A percentile compares a stretch with the other conserved stretches of the same genome.
phyloP scores from a whole-genome alignment of 2,113 vertebrate genomes.

The Sakesphorus luctuosus region DNA sequence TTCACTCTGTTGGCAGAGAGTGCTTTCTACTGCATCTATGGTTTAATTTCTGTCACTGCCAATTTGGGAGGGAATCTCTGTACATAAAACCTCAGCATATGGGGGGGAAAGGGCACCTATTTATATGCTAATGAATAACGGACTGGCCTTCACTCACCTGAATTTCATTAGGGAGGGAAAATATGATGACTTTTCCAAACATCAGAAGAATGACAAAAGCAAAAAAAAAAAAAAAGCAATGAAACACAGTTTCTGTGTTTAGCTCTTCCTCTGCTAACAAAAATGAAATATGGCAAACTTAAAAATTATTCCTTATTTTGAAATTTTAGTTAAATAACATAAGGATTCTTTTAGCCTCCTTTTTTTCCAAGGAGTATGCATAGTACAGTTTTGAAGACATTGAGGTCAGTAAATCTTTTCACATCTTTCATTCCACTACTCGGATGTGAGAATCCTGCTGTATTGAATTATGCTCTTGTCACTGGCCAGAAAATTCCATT shows the following conservation, averaged over 20 bases:
- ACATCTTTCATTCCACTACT: not conserved
- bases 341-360: not conserved
- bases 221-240: not conserved
- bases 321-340: not conserved
- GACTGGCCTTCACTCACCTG: not conserved
- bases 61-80: not conserved
- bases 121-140: not conserved
- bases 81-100: not conserved
- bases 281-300: not conserved
- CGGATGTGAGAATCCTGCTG: not conserved
- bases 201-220: not conserved
- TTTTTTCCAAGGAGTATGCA: not conserved
- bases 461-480: not conserved
- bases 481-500: not conserved
- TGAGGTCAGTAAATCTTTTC: not conserved
- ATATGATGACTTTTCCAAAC: not conserved
- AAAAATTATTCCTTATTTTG: not conserved
- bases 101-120: not conserved
- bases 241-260: not conserved
- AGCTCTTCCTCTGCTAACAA: not conserved
- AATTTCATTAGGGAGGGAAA: not conserved
- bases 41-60: not conserved
- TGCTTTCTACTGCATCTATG: not conserved
- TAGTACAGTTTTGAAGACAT: not conserved
- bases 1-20: not conserved